Evolutionary conservation across 2,113 vertebrate species (phyloP).

Genomic region (Microcebus murinus): DNA sequence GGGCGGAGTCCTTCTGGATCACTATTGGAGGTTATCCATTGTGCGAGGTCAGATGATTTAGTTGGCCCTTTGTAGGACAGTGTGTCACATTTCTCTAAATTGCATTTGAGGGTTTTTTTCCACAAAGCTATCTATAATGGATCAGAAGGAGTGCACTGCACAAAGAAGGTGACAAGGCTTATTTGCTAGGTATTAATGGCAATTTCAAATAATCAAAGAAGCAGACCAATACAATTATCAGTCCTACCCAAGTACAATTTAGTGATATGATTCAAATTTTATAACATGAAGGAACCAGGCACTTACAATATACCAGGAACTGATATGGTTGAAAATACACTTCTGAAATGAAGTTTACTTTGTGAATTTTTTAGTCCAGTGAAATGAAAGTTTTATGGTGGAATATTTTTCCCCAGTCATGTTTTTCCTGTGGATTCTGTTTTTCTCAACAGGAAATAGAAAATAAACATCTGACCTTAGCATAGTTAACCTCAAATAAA

Average conservation of each 20-base stretch:
- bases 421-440: conserved; percentile 27
- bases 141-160: not conserved
- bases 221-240: not conserved
- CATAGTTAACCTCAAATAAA: conserved; percentile 56
- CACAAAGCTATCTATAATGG: not conserved
- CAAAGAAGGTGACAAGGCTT: not conserved
- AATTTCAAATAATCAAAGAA: not conserved
- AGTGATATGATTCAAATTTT: not conserved
- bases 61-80: not conserved
- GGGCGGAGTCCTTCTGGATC: not conserved
- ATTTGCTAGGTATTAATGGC: not conserved
- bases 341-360: conserved; percentile 26
- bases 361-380: not conserved
- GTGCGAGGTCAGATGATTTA: not conserved
- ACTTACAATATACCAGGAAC: not conserved
- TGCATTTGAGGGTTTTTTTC: not conserved
- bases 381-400: conserved; percentile 23
- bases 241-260: not conserved
- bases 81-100: not conserved
- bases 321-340: not conserved
- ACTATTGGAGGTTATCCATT: not conserved
- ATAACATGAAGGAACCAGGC: not conserved
- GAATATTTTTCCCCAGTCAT: conserved; percentile 2
- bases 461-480: conserved; percentile 61
- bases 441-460: conserved; percentile 54